Conservation (phyloP, 2,888 invertebrate genomes). For the Coremacera marginata region DNA sequence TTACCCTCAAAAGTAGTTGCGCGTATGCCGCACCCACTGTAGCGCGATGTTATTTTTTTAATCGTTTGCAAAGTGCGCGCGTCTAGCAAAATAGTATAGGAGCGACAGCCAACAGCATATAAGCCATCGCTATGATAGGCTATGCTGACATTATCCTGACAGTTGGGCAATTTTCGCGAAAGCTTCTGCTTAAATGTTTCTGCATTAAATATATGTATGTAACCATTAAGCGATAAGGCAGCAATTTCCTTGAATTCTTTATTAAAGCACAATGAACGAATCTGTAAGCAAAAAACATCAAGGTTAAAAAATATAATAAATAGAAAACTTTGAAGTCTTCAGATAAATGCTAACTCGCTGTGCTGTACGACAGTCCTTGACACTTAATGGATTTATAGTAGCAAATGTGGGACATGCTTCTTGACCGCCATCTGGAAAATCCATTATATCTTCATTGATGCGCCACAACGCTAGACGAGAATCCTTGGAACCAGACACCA, state of each 20-base stretch:
- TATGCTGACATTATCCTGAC: constrained; percentile 93
- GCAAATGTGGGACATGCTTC: constrained; percentile 70
- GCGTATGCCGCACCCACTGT: constrained; percentile 91
- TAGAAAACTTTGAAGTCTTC: background rate
- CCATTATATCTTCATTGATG: constrained; percentile 72
- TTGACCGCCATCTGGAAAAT: constrained; percentile 65
- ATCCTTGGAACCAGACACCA: constrained; percentile 94
- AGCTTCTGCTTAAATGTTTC: constrained; percentile 90
- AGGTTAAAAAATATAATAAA: background rate
- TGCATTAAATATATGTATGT: constrained; percentile 93
- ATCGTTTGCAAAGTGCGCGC: constrained; percentile 86
- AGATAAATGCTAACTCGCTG: constrained; percentile 70
- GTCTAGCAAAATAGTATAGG: constrained; percentile 90
- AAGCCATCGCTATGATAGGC: constrained; percentile 87
- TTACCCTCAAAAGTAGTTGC: constrained; percentile 92
- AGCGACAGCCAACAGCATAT: constrained; percentile 94
- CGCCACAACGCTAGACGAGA: constrained; percentile 92
- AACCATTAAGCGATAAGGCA: constrained; percentile 91
- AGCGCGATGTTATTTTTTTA: constrained; percentile 85
- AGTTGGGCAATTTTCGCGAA: constrained; percentile 87
- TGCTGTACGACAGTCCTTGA: constrained; percentile 84
- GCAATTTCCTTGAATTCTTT: constrained; percentile 88
- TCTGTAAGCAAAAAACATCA: constrained; percentile 68
- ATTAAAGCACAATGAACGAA: constrained; percentile 89
- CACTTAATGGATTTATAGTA: constrained; percentile 77